These are phyloP conservation scores for Euclidia mi DNA, from an alignment of 2,888 invertebrate species.

Conservation along the genomic window DNA sequence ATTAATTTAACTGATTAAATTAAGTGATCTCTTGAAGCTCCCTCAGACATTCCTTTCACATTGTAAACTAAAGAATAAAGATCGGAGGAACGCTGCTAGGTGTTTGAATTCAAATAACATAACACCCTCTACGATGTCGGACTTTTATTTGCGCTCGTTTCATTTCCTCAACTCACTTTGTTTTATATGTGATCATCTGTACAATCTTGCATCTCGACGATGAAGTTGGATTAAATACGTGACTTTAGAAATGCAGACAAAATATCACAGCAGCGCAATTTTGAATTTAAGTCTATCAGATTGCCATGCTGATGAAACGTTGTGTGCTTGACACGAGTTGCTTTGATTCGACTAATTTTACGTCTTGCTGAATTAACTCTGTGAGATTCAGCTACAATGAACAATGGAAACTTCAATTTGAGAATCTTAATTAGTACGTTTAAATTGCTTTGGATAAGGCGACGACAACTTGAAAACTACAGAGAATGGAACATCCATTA, in stretches of 20 bases:
- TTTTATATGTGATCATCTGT: constrained; percentile 32
- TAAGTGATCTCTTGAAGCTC: constrained; percentile 11
- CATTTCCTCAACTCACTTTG: constrained; percentile 20
- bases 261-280: constrained; percentile 61
- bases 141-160: constrained; percentile 21
- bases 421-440: constrained; percentile 74
- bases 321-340: constrained; percentile 73
- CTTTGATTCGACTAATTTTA: constrained; percentile 81
- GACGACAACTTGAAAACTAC: constrained; percentile 59
- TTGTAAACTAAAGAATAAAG: not conserved
- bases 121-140: constrained; percentile 20
- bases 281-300: constrained; percentile 59
- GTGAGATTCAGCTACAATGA: constrained; percentile 71
- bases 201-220: constrained; percentile 47
- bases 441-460: constrained; percentile 57
- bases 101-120: constrained; percentile 13
- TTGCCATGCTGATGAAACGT: constrained; percentile 62
- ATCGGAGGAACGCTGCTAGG: not conserved
- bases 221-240: constrained; percentile 64
- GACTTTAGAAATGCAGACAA: constrained; percentile 62
- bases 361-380: constrained; percentile 73
- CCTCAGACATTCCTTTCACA: constrained; percentile 1
- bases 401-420: constrained; percentile 78
- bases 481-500: constrained; percentile 45
- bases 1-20: constrained; percentile 37